A percentile compares a stretch with the other conserved stretches of the same genome.
Conservation (phyloP, 92 coral and sea anemone genomes). For the Bergia puertoricense region DNA sequence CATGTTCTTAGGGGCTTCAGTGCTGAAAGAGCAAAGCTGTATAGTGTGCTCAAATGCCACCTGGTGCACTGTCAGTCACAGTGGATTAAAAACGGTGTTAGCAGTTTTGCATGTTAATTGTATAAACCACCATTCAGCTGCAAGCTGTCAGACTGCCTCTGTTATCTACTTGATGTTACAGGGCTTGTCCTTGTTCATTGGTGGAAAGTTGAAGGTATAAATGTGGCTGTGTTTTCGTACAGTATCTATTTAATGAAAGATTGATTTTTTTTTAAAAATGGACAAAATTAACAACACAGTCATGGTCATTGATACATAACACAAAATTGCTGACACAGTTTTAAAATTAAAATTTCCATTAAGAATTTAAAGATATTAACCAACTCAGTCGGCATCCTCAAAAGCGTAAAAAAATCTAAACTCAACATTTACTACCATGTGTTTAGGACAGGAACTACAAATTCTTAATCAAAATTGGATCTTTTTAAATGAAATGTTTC, state of each 20-base stretch:
- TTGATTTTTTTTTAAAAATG: neutral
- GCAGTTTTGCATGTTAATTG: constrained; percentile 23
- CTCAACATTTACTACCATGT: constrained; percentile 21
- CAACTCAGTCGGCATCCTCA: constrained; percentile 38
- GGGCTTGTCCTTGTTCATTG: neutral
- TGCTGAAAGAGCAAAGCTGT: constrained; percentile 22
- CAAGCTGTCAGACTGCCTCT: neutral
- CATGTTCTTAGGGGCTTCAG: constrained; percentile 55
- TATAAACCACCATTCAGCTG: constrained; percentile 13
- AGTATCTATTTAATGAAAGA: neutral
- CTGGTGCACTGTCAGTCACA: constrained; percentile 10
- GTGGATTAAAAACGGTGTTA: constrained; percentile 10
- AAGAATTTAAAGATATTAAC: constrained; percentile 42
- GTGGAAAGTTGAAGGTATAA: neutral
- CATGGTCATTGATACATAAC: neutral
- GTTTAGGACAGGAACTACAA: neutral
- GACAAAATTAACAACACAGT: neutral
- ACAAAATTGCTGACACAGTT: constrained; percentile 37
- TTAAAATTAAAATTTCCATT: constrained; percentile 17
- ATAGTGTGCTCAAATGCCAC: neutral
- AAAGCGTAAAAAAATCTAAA: neutral
- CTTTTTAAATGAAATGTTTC: neutral
- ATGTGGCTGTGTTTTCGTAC: neutral
- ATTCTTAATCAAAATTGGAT: neutral
- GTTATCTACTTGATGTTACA: constrained; percentile 6